These are phyloP conservation scores for Cistogaster globosa DNA, from an alignment of 2,888 invertebrate genomes.

Conservation along the genomic window DNA sequence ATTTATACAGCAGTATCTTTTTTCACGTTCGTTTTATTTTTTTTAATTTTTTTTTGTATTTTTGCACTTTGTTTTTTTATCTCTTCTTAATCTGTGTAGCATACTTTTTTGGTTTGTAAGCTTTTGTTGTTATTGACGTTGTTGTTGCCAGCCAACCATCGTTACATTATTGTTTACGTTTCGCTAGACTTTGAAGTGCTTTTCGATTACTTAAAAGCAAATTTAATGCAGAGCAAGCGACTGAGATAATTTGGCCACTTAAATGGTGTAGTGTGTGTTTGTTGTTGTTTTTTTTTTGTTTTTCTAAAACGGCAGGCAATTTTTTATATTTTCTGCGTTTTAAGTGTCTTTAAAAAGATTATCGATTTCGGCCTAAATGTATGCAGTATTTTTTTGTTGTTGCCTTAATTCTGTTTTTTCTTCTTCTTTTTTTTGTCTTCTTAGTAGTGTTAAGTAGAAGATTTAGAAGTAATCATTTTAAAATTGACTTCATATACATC, in stretches of 20 bases:
- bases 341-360: slow-evolving; percentile 22
- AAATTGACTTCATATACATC: slow-evolving; percentile 24
- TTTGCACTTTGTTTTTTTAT: slow-evolving; percentile 45
- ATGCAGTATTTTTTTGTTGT: slow-evolving; percentile 37
- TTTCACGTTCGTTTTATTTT: background rate
- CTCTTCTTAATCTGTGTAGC: slow-evolving; percentile 35
- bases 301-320: slow-evolving; percentile 18
- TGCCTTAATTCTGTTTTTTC: background rate
- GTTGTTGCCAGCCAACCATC: slow-evolving; percentile 42
- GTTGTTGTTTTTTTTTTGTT: background rate
- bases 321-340: slow-evolving; percentile 16
- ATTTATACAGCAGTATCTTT: slow-evolving; percentile 45
- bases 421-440: background rate
- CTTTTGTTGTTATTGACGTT: slow-evolving; percentile 11
- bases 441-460: background rate
- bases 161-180: slow-evolving; percentile 65
- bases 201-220: slow-evolving; percentile 81
- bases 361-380: slow-evolving; percentile 56
- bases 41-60: slow-evolving; percentile 3
- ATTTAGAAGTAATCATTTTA: background rate
- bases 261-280: slow-evolving; percentile 42
- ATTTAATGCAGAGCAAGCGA: slow-evolving; percentile 73
- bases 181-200: slow-evolving; percentile 76
- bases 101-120: slow-evolving; percentile 54
- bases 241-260: slow-evolving; percentile 68